Conservation (phyloP, 2,113 vertebrate species). For the Trichomycterus rosablanca region DNA sequence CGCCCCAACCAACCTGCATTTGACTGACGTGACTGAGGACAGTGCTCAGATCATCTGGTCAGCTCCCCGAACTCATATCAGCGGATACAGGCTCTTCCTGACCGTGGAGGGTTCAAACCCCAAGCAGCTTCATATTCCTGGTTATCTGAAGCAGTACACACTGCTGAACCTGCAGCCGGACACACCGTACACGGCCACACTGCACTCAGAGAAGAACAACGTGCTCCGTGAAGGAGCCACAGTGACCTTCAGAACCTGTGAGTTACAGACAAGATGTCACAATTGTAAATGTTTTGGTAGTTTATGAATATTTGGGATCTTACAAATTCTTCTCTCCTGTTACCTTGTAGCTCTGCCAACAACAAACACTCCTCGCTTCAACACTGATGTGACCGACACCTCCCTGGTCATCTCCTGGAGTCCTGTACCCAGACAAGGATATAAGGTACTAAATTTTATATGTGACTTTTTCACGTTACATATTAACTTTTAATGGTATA, state of each 20-base stretch:
- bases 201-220: conserved; percentile 74
- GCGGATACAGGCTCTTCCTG: conserved; percentile 76
- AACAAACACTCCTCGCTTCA: conserved; percentile 78
- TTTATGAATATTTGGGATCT: too few species aligned
- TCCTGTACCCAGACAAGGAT: conserved; percentile 79
- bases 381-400: conserved; percentile 86
- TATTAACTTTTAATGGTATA: too few species aligned
- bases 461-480: too few species aligned
- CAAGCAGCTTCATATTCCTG: conserved; percentile 72
- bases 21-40: conserved; percentile 75
- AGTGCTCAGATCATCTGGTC: conserved; percentile 79
- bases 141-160: conserved; percentile 67
- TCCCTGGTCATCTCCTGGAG: conserved; percentile 90
- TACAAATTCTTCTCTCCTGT: too few species aligned
- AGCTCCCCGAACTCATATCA: conserved; percentile 71
- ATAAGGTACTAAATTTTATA: conserved; percentile 78
- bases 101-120: conserved; percentile 75
- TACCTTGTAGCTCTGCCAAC: conserved; percentile 59
- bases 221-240: conserved; percentile 70
- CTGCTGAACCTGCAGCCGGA: conserved; percentile 79
- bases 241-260: conserved; percentile 62
- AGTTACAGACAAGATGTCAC: neutral
- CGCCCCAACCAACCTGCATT: conserved; percentile 76
- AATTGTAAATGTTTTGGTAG: too few species aligned
- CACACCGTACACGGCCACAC: conserved; percentile 74